A percentile compares a stretch with the other conserved stretches of the same genome.
These are phyloP conservation scores for Brachypteracias leptosomus DNA, from an alignment of 2,113 vertebrate genomes.

Conservation along the genomic window DNA sequence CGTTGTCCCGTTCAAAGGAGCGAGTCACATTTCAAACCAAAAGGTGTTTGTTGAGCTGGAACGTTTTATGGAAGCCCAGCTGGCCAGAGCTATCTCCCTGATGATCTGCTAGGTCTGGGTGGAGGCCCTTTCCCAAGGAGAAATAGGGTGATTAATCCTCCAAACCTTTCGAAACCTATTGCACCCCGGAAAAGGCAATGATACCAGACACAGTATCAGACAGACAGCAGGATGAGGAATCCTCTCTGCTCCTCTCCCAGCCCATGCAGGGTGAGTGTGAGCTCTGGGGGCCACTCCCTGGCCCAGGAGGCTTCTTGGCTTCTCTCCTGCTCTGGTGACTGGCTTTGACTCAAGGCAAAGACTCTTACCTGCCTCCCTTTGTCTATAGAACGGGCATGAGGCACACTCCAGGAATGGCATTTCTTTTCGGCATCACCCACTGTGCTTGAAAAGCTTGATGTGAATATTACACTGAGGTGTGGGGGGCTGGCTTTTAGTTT, in stretches of 20 bases:
- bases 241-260: neutral
- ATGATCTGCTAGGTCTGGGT: neutral
- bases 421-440: neutral
- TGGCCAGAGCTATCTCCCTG: rapidly evolving
- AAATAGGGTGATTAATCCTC: neutral
- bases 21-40: neutral
- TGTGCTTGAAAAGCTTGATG: rapidly evolving
- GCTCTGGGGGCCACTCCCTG: neutral
- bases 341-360: neutral
- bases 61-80: rapidly evolving
- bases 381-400: neutral
- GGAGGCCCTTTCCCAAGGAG: neutral
- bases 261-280: neutral
- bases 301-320: neutral
- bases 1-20: neutral
- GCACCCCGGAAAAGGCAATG: neutral
- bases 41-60: neutral
- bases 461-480: rapidly evolving
- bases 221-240: neutral
- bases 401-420: neutral
- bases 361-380: neutral
- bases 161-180: neutral
- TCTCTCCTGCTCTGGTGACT: neutral
- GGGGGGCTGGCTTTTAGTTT: neutral
- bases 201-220: neutral